These are phyloP conservation scores for Goniozus legneri DNA, from an alignment of 1,140 invertebrate species.

Conservation along the genomic window DNA sequence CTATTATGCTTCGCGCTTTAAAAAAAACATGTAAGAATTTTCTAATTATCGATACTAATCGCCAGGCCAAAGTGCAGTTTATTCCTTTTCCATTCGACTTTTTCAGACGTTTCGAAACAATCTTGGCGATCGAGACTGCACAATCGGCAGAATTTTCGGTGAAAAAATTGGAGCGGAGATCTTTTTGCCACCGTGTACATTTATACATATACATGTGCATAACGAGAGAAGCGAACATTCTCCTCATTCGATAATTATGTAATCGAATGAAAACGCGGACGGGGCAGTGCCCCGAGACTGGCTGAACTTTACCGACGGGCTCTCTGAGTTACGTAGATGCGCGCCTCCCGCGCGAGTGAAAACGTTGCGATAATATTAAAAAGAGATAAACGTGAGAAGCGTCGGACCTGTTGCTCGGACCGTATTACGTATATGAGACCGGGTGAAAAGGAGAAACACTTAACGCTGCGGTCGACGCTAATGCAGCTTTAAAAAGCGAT, in stretches of 20 bases:
- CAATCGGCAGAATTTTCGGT: background rate
- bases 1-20: too few relatives aligned
- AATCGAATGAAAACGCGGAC: slow-evolving; percentile 38
- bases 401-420: slow-evolving; percentile 7
- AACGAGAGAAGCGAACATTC: background rate
- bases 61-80: too few relatives aligned
- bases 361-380: too few relatives aligned
- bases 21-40: too few relatives aligned
- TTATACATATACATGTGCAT: background rate
- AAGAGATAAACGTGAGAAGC: slow-evolving; percentile 28
- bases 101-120: too few relatives aligned
- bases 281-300: slow-evolving; percentile 19
- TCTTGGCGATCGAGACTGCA: too few relatives aligned
- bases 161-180: background rate
- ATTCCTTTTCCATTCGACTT: too few relatives aligned
- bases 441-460: background rate
- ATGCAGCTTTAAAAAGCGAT: background rate
- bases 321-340: slow-evolving; percentile 17
- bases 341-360: slow-evolving; percentile 14
- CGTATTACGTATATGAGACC: background rate
- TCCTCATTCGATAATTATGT: slow-evolving; percentile 44
- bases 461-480: background rate
- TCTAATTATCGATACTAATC: too few relatives aligned
- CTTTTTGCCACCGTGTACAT: background rate
- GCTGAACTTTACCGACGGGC: slow-evolving; percentile 38